Evolutionary conservation across 2,888 invertebrate species (phyloP).

Genomic region (Spisula solida): DNA sequence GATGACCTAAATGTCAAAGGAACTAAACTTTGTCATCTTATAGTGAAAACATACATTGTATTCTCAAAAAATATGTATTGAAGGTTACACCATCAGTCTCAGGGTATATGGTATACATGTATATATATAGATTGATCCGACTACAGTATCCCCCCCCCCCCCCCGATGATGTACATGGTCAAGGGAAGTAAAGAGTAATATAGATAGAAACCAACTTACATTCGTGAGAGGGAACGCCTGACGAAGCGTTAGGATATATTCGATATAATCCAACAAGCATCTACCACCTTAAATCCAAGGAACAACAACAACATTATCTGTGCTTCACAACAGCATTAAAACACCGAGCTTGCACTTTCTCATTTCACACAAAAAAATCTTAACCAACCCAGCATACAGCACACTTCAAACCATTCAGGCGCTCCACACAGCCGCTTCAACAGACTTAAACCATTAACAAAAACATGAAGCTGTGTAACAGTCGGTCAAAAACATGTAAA

Average conservation of each 20-base stretch:
- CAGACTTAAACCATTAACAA: background rate
- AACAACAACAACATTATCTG: background rate
- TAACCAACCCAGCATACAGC: background rate
- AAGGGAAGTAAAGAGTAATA: no score
- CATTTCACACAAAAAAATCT: background rate
- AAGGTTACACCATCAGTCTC: no score
- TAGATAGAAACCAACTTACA: slow-evolving; percentile 5
- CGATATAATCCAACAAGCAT: background rate
- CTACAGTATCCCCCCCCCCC: no score
- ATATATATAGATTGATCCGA: no score
- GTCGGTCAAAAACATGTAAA: background rate
- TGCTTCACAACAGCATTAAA: background rate
- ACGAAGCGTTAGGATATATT: background rate
- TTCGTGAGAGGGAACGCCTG: background rate
- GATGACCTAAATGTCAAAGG: no score
- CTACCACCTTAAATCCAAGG: background rate
- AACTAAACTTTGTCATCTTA: no score
- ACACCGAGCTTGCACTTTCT: background rate
- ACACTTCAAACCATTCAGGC: background rate
- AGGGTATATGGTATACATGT: no score
- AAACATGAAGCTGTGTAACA: background rate
- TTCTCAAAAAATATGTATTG: no score
- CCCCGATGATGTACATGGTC: no score
- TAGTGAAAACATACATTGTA: no score
- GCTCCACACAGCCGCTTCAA: background rate